These are phyloP conservation scores for Mellivora capensis DNA, from an alignment of 2,113 vertebrate species.

Conservation along the genomic window DNA sequence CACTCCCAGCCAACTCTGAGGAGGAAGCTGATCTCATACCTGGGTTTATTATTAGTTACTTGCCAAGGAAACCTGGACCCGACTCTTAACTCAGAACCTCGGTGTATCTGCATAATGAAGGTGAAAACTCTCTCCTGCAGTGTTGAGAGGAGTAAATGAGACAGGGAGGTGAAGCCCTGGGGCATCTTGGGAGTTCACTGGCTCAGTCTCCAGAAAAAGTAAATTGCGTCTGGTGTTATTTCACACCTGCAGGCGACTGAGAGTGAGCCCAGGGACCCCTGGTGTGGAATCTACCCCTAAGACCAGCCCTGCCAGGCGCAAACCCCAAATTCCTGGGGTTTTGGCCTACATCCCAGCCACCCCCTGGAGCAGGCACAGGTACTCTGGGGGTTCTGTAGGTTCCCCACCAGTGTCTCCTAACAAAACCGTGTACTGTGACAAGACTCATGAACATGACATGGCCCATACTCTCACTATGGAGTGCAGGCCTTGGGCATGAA, in stretches of 20 bases:
- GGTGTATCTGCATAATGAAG: neutral
- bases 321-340: neutral
- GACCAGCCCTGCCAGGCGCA: neutral
- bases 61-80: neutral
- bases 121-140: neutral
- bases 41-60: neutral
- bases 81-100: neutral
- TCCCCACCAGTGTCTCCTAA: neutral
- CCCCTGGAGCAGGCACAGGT: neutral
- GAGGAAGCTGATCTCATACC: neutral
- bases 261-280: neutral
- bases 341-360: neutral
- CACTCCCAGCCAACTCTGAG: neutral
- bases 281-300: neutral
- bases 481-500: accelerated
- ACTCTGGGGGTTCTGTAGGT: neutral
- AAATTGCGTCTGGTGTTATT: too few relatives aligned
- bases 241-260: neutral
- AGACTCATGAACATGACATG: neutral
- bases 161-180: neutral
- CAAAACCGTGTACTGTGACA: neutral
- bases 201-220: neutral
- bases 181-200: neutral
- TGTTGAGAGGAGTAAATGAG: neutral
- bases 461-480: accelerated